Conservation (phyloP, 2,113 vertebrate genomes). For the Centrocercus urophasianus region DNA sequence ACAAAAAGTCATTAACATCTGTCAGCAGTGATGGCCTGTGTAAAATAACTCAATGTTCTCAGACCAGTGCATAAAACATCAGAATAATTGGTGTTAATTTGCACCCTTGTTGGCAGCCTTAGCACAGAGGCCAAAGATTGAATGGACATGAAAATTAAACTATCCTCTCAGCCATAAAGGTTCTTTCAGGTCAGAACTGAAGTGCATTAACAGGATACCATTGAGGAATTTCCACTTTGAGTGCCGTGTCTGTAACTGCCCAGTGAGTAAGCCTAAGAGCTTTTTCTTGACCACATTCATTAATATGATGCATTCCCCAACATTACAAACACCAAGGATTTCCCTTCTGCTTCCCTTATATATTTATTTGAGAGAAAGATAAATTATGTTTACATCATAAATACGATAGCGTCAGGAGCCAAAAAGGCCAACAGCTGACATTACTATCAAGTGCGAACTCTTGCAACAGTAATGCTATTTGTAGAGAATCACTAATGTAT, state of each 20-base stretch:
- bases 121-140: conserved; percentile 72
- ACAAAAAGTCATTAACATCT: conserved; percentile 69
- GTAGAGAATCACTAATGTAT: not conserved
- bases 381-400: not conserved
- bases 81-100: conserved; percentile 81
- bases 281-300: not conserved
- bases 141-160: conserved; percentile 67
- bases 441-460: not conserved
- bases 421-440: not conserved
- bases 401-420: not conserved
- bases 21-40: conserved; percentile 72
- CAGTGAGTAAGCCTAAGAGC: not conserved
- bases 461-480: not conserved
- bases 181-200: conserved; percentile 66
- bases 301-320: not conserved
- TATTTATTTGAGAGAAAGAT: not conserved
- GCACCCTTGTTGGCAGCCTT: conserved; percentile 73
- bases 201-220: conserved; percentile 57
- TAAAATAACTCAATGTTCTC: conserved; percentile 66
- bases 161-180: conserved; percentile 61
- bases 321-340: not conserved
- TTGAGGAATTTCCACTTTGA: conserved; percentile 37
- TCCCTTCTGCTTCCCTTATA: not conserved
- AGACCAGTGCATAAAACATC: conserved; percentile 70
- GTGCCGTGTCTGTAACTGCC: not conserved